Evolutionary conservation across 2,888 invertebrate species (phyloP).

Genomic region (Lycia hirtaria): DNA sequence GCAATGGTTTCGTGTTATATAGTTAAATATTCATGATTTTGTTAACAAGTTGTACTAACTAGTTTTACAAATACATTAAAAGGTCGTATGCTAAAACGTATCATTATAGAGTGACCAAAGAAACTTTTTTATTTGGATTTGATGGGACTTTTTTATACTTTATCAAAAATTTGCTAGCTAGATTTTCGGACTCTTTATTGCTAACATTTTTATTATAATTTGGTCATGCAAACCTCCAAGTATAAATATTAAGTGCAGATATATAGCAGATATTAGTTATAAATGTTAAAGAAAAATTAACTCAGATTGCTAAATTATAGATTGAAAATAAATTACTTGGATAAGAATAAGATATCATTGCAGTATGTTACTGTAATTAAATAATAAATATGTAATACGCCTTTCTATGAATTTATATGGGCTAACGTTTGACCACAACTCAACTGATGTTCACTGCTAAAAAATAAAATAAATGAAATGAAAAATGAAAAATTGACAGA

Average conservation of each 20-base stretch:
- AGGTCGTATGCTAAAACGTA: constrained; percentile 3
- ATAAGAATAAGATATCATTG: too few relatives aligned
- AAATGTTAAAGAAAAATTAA: too few relatives aligned
- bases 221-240: not conserved
- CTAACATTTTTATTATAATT: too few relatives aligned
- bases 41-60: constrained; percentile 39
- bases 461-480: not conserved
- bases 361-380: too few relatives aligned
- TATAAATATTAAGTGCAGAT: too few relatives aligned
- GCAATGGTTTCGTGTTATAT: not conserved
- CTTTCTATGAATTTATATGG: too few relatives aligned
- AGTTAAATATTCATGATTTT: constrained; percentile 1
- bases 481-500: too few relatives aligned
- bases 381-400: too few relatives aligned
- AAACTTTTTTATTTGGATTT: not conserved
- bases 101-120: constrained; percentile 31
- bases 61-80: constrained; percentile 43
- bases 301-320: too few relatives aligned
- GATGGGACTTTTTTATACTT: not conserved
- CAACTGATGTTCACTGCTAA: not conserved
- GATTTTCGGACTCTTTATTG: not conserved
- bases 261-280: too few relatives aligned
- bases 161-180: not conserved
- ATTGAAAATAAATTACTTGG: too few relatives aligned
- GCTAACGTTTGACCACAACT: too few relatives aligned